Conservation (phyloP, 2,888 invertebrate genomes). For the Rhabditoides inermis region DNA sequence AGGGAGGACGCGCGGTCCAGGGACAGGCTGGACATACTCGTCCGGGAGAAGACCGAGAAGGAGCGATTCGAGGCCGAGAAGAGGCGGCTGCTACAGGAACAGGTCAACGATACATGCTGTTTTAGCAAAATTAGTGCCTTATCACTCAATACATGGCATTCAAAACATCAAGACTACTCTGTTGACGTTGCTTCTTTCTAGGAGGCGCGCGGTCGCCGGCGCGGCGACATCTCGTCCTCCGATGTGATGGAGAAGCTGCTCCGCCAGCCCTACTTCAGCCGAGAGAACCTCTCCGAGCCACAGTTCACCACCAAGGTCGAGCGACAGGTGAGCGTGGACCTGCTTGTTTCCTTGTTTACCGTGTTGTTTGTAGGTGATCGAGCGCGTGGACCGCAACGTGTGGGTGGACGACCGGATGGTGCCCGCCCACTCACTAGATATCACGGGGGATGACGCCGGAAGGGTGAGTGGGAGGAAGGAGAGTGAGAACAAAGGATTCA, state of each 20-base stretch:
- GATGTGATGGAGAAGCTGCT: slow-evolving; percentile 48
- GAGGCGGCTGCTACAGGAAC: slow-evolving; percentile 35
- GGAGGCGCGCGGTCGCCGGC: slow-evolving; percentile 4
- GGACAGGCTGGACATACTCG: slow-evolving; percentile 42
- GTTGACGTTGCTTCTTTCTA: background rate
- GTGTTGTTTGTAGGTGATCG: slow-evolving; percentile 43
- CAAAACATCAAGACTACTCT: too few relatives aligned
- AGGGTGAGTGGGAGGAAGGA: too few relatives aligned
- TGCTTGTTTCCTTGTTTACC: too few relatives aligned
- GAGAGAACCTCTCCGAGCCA: slow-evolving; percentile 33
- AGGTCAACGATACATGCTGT: too few relatives aligned
- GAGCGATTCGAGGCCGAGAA: slow-evolving; percentile 46
- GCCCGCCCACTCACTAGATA: too few relatives aligned
- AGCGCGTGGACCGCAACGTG: slow-evolving; percentile 47
- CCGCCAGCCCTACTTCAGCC: slow-evolving; percentile 43
- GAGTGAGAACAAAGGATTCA: too few relatives aligned
- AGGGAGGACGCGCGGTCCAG: slow-evolving; percentile 42
- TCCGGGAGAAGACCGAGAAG: slow-evolving; percentile 41
- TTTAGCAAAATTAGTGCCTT: too few relatives aligned
- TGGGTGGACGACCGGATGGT: slow-evolving; percentile 37
- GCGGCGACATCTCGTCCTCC: slow-evolving; percentile 8
- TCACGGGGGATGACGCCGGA: too few relatives aligned
- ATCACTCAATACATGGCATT: too few relatives aligned
- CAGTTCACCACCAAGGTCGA: slow-evolving; percentile 47
- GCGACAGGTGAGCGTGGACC: slow-evolving; percentile 27